A percentile compares a stretch with the other conserved stretches of the same genome.
Conservation (phyloP, 2,888 invertebrate species). For the Agrilus biguttatus region DNA sequence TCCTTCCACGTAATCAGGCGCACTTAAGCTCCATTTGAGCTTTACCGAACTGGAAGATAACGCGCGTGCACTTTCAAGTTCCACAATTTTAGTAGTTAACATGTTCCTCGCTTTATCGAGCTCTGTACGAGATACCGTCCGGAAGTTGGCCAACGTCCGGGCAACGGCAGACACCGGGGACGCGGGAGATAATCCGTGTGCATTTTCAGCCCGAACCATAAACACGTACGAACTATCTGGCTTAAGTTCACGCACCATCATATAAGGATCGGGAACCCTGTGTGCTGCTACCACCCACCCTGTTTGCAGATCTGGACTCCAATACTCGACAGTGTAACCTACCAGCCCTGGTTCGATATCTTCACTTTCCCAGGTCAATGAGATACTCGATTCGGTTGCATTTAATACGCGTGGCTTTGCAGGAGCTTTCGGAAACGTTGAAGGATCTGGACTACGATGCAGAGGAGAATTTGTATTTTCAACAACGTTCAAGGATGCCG, state of each 20-base stretch:
- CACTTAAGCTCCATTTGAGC: slow-evolving; percentile 33
- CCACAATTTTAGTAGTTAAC: slow-evolving; percentile 65
- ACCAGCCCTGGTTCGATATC: slow-evolving; percentile 31
- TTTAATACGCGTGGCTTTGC: slow-evolving; percentile 52
- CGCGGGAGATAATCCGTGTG: slow-evolving; percentile 70
- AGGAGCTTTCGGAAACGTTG: slow-evolving; percentile 58
- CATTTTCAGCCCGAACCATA: slow-evolving; percentile 72
- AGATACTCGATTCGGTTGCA: slow-evolving; percentile 48
- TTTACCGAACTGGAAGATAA: slow-evolving; percentile 40
- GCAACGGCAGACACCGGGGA: slow-evolving; percentile 59
- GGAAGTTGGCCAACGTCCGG: slow-evolving; percentile 50
- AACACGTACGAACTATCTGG: slow-evolving; percentile 76
- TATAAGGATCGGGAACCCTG: slow-evolving; percentile 51
- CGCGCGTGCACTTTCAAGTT: slow-evolving; percentile 44
- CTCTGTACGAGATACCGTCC: slow-evolving; percentile 58
- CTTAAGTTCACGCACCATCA: slow-evolving; percentile 55
- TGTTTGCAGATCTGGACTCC: slow-evolving; percentile 61
- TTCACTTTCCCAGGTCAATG: slow-evolving; percentile 46
- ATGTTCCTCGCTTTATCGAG: slow-evolving; percentile 62
- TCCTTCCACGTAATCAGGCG: slow-evolving; percentile 42
- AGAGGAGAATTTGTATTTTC: slow-evolving; percentile 41
- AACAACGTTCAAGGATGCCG: slow-evolving; percentile 53
- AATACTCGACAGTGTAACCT: slow-evolving; percentile 66
- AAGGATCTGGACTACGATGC: slow-evolving; percentile 57
- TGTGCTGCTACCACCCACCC: slow-evolving; percentile 63